Conservation (phyloP, 2,113 vertebrate genomes). For the Periophthalmus modestus region DNA sequence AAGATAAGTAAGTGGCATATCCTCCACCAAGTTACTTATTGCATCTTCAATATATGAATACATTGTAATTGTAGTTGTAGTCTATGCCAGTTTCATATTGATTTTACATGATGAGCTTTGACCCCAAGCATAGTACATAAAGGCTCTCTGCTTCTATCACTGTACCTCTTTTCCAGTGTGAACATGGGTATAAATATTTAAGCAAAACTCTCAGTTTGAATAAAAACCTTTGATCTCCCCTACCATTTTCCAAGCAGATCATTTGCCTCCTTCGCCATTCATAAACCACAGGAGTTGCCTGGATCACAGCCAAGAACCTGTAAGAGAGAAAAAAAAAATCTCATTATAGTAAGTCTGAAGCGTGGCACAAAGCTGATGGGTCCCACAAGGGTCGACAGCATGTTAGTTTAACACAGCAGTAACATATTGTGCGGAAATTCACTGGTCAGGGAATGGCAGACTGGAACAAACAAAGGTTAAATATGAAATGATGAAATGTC, state of each 20-base stretch:
- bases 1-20: too few relatives aligned
- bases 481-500: neutral
- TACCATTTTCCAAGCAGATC: neutral
- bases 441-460: neutral
- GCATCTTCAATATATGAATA: too few relatives aligned
- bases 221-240: constrained; percentile 16
- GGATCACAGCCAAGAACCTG: constrained; percentile 12
- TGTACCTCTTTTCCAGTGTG: too few relatives aligned
- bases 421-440: neutral
- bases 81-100: too few relatives aligned
- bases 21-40: too few relatives aligned
- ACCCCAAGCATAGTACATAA: too few relatives aligned
- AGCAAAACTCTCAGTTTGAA: neutral
- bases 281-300: constrained; percentile 14
- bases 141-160: too few relatives aligned
- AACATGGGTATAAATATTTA: neutral
- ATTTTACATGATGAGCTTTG: too few relatives aligned
- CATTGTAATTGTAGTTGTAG: too few relatives aligned
- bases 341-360: constrained; percentile 20
- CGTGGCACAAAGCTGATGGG: constrained; percentile 18
- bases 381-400: constrained; percentile 24
- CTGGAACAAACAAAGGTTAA: constrained; percentile 24
- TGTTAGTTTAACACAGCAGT: constrained; percentile 39
- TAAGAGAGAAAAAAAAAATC: neutral
- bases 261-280: constrained; percentile 26